Conservation (phyloP, 1,140 invertebrate species). For the Drosophila takahashii region DNA sequence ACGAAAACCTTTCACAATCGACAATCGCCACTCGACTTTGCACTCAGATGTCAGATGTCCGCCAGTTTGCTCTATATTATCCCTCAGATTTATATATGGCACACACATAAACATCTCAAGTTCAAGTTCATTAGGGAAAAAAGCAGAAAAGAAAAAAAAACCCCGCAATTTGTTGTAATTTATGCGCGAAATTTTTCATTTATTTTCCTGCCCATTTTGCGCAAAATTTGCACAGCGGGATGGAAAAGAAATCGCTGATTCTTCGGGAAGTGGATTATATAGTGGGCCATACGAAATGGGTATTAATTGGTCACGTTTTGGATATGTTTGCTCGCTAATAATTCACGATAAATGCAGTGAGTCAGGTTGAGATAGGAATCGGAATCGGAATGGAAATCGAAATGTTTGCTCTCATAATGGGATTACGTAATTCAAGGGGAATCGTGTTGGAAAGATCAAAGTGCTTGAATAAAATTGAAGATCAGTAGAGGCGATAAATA, state of each 20-base stretch:
- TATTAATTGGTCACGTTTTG: conserved; percentile 47
- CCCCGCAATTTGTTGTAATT: conserved; percentile 69
- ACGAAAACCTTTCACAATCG: conserved; percentile 49
- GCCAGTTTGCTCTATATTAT: conserved; percentile 2
- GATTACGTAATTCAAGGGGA: conserved; percentile 21
- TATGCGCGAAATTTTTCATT: conserved; percentile 54
- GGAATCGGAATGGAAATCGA: conserved; percentile 1
- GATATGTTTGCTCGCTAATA: background rate
- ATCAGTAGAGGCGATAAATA: background rate
- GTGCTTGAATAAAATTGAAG: background rate
- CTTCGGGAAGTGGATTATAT: conserved; percentile 7
- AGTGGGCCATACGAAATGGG: conserved; percentile 7
- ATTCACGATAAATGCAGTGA: conserved; percentile 14
- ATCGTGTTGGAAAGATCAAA: conserved; percentile 7
- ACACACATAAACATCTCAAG: conserved; percentile 43
- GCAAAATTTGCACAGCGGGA: conserved; percentile 18
- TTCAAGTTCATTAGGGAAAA: conserved; percentile 71
- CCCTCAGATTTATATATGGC: background rate
- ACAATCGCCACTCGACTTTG: conserved; percentile 35
- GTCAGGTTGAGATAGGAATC: conserved; percentile 27
- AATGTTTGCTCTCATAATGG: background rate
- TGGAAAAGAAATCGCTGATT: conserved; percentile 16
- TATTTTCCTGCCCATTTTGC: conserved; percentile 46
- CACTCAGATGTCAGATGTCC: conserved; percentile 18
- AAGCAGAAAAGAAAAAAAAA: background rate